Conservation (phyloP, 2,113 vertebrate genomes). For the Prietella phreatophila region DNA sequence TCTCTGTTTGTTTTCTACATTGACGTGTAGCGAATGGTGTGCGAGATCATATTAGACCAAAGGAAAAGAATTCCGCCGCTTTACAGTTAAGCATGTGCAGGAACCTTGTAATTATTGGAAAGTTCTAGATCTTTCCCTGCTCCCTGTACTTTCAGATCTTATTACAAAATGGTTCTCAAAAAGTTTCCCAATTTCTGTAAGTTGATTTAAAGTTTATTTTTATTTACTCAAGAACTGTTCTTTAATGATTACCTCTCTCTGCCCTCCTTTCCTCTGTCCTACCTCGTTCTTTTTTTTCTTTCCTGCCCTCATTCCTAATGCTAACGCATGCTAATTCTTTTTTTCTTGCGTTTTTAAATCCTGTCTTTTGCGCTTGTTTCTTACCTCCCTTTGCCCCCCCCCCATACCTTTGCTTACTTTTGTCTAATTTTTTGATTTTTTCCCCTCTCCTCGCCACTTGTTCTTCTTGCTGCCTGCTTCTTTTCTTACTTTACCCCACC, state of each 20-base stretch:
- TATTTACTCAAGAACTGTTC: not conserved
- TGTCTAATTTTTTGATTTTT: slow-evolving; percentile 49
- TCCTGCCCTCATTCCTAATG: not conserved
- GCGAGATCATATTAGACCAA: not conserved
- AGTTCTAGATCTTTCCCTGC: not conserved
- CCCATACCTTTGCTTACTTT: slow-evolving; percentile 49
- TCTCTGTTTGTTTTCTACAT: not conserved
- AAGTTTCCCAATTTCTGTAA: not conserved
- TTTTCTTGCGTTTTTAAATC: slow-evolving; percentile 25
- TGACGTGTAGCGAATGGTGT: not conserved
- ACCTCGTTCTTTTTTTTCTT: not conserved
- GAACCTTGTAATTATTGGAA: not conserved
- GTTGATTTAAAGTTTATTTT: not conserved
- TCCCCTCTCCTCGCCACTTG: slow-evolving; percentile 40
- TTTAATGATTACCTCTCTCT: slow-evolving; percentile 25
- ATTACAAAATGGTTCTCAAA: not conserved
- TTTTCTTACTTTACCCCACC: slow-evolving; percentile 32
- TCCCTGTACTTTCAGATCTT: not conserved
- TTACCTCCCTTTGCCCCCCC: slow-evolving; percentile 8
- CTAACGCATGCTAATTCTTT: slow-evolving; percentile 23
- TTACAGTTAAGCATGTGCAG: not conserved
- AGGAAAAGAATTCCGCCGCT: not conserved
- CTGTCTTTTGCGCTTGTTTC: slow-evolving; percentile 21
- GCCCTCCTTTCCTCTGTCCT: slow-evolving; percentile 2
- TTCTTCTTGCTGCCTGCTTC: slow-evolving; percentile 16